Evolutionary conservation across 2,888 invertebrate species (phyloP), one percentile per base, ranked within the genome.

Genomic region (Lycophotia porphyrea): DNA sequence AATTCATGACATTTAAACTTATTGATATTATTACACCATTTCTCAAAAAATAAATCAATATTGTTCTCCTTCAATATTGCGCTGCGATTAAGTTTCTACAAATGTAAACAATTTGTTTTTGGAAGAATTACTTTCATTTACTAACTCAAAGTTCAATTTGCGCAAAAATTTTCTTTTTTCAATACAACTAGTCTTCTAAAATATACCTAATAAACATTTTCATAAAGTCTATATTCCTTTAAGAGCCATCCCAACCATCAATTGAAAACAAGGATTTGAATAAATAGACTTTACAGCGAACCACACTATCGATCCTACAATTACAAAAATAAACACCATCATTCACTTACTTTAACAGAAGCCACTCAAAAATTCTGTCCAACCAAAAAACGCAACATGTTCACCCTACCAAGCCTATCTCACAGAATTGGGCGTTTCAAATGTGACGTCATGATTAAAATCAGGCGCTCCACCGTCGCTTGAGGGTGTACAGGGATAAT

Each of bases 401-500:
- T 70, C 44, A 84, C 86, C 76, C 34, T 69, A 80, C 70, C 1
- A 66, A 69, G 78, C 78, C 78, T 80, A 84, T 87, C 79, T 87
- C 74, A 24, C 73, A 67, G 66, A 81, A 85, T 86, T 84, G 85
- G 75, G 78, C 63, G 67, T 65, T 67, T 84, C 76, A 81, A 88
- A 88, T 84, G 86, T 84, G 87, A 76, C 76, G 77, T 82, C 76
- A 84, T 90, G 88, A 90, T 90, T 90, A 90, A 87, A 90, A 88
- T 87, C 82, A 70, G 63, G 68, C 68, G 78, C 79, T 74, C 74
- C 69, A 42, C 75, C 76, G 76, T 76, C 85, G 82, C 84, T 84
- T 80, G 86, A 73, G 82, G 81, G 74, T 76, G 74, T 75, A 72
- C 68, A 60, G 47, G 76, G 85, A 81, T 84, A 76, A 84, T 74